A percentile compares a stretch with the other conserved stretches of the same genome.
Conservation (phyloP, 2,113 vertebrate species). For the Damaliscus lunatus region DNA sequence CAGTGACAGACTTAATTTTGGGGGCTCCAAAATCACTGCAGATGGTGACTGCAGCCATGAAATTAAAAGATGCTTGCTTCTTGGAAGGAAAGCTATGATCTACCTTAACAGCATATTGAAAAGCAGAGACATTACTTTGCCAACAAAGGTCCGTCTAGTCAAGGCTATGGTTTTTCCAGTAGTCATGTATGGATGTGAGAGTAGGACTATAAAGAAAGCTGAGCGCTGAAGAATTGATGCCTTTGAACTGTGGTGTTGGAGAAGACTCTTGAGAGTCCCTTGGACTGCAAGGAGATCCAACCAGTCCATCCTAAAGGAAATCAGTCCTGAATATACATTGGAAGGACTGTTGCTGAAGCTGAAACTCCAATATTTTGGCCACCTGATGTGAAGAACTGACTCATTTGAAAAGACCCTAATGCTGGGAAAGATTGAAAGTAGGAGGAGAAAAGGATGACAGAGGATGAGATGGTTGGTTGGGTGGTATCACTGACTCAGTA, state of each 20-base stretch:
- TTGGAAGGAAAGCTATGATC: background rate
- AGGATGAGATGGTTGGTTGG: background rate
- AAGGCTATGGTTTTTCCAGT: background rate
- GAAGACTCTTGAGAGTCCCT: background rate
- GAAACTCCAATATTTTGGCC: background rate
- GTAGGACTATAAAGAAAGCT: background rate
- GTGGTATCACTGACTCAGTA: background rate
- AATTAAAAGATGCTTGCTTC: background rate
- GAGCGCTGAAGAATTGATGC: accelerated
- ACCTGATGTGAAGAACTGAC: background rate
- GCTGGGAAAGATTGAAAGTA: background rate
- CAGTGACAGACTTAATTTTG: background rate
- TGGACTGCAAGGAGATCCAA: background rate
- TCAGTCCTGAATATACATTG: background rate
- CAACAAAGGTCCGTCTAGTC: accelerated
- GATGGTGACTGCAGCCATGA: background rate
- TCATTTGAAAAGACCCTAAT: background rate
- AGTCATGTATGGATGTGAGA: background rate
- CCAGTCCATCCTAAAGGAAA: background rate
- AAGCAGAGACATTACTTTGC: background rate
- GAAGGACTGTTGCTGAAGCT: background rate
- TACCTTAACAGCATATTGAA: background rate
- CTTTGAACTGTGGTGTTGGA: background rate
- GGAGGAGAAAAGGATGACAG: background rate
- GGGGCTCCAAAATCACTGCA: background rate